Base-by-base conservation (phyloP, 2,797 vertebrate species). In the Heliangelus exortis region DNA sequence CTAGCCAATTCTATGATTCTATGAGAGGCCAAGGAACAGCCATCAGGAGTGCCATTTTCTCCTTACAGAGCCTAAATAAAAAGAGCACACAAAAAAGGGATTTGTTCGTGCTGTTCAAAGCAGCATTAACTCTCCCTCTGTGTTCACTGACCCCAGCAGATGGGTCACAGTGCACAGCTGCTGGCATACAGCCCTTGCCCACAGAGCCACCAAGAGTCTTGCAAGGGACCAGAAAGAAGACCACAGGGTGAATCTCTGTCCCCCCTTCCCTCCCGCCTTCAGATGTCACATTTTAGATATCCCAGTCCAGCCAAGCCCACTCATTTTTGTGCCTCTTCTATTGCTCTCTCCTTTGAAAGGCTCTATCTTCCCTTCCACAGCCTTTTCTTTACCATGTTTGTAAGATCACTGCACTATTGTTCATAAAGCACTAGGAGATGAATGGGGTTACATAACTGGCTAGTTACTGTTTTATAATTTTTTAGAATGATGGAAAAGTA, bases 391-490 rank as follows among this genome's bases (percentile, higher is more conserved):
- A 50, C 31, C 5, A 11, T 65, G 58, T 59, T 72, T 62, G 15
- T 25, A 71, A 76, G 48, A 83, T 28, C 22, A 12, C 2, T 48
- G 47, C 45, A 9, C 61, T 54, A 53, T 48, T 90, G 78, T 61
- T 80, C 53, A 36, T 2, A 85, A 78, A 83, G 81, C 1, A 1
- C 57, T 7, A 1, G 67, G 59, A 88, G 48, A 39, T 68, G 67
- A 65, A 89, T 31, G 36, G 26, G 47, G n/a, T 95, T 95, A 95
- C 5, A 0, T 94, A 95, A 96, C 79, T 76, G 12, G 15, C 14
- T 54, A 80, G 84, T 43, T 73, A 58, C 34, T 48, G 39, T 31
- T 87, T 55, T 28, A 81, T 15, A 5, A 1, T 62, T 81, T 92
- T 91, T 84, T 12, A 72, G 58, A 75, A 89, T 63, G 87, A 91